These are phyloP conservation scores for Oceanodroma tethys DNA, from an alignment of 2,113 vertebrate species.

Conservation along the genomic window DNA sequence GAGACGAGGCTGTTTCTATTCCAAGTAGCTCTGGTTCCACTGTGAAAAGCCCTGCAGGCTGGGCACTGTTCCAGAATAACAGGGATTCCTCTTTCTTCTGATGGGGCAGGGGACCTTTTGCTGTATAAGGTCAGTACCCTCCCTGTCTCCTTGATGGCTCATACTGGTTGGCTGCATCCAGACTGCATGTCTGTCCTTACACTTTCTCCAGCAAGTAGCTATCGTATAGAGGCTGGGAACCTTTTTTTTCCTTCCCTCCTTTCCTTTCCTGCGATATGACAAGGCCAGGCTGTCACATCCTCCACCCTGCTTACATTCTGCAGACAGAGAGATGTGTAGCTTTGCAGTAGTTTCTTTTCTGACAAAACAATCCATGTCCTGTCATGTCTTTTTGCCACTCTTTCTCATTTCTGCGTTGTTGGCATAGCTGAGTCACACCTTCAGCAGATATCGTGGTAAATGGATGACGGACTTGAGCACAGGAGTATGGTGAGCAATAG, in stretches of 20 bases:
- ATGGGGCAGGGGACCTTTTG: neutral
- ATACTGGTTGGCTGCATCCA: neutral
- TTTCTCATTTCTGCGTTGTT: neutral
- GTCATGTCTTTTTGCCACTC: neutral
- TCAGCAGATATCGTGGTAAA: neutral
- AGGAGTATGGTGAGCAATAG: neutral
- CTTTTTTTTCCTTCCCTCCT: neutral
- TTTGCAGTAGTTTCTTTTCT: neutral
- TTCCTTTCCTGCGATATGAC: neutral
- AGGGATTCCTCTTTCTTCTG: neutral
- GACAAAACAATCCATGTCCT: neutral
- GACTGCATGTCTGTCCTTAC: neutral
- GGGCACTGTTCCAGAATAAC: neutral
- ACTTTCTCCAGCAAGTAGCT: neutral
- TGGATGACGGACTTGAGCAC: neutral
- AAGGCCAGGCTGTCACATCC: neutral
- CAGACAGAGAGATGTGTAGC: neutral
- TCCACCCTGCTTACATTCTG: neutral
- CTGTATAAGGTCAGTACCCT: neutral
- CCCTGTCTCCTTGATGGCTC: neutral
- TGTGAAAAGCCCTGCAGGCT: conserved; percentile 26
- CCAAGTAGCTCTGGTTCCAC: neutral
- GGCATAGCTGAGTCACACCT: neutral
- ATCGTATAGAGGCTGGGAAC: neutral
- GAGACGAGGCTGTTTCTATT: conserved; percentile 14